Base-by-base conservation (phyloP, 2,113 vertebrate genomes). In the Coturnix japonica region DNA sequence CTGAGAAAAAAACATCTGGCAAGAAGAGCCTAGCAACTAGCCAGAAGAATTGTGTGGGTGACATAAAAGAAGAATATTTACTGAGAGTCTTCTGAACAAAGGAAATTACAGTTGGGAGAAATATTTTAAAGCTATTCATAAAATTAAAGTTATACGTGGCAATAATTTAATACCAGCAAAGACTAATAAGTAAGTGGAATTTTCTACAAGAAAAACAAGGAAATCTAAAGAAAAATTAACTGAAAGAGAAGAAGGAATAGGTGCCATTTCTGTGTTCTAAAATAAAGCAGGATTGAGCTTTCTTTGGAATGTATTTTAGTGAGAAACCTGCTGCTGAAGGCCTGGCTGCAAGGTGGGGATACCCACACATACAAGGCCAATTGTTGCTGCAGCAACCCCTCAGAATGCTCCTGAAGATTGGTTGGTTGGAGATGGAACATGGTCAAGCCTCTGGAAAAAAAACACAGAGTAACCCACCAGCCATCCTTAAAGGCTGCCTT, bases 1-100 rank as follows among this genome's bases (percentile, higher is more conserved):
- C 46, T 88, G 26, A 66, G 57, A 82, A 85, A 91, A 91, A 96
- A 90, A 87, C 72, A 95, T 81, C 86, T 94, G 81, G 74, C 61
- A 92, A 75, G 49, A 90, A 74, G 35, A 81, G 65, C 74, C 53
- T 26, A 90, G 76, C 56, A 91, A 81, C 13, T 85, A 89, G 53
- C 16, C 66, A 93, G 79, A 83, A 91, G 84, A 94, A 84, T 28
- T 79, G 65, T 82, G 80, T 89, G 91, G 81, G 75, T 90, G 85
- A 84, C 21, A 66, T 25, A 81, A 80, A 70, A 57, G 31, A 56
- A 87, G 86, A 78, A 53, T 79, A 91, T 47, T 87, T 89, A 72
- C 28, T 54, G 49, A 92, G 17, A 64, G 47, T 59, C 57, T 73
- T 72, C 9, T 66, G 59, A 91, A 92, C 31, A 82, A 83, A 92